These are phyloP conservation scores for Kuschelorhynchus macadamiae DNA, from an alignment of 2,888 invertebrate species.

Conservation along the genomic window DNA sequence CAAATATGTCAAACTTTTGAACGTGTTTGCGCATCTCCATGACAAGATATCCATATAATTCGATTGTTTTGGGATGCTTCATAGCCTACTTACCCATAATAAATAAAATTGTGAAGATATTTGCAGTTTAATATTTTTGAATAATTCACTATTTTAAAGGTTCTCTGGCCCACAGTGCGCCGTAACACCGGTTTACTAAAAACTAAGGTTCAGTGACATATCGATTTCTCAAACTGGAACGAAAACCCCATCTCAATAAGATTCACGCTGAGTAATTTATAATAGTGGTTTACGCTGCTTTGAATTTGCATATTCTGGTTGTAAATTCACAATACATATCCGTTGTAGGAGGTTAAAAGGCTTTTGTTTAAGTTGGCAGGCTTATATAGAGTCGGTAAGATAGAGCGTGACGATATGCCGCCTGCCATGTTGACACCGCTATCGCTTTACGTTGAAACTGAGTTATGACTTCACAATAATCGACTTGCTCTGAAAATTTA, in stretches of 20 bases:
- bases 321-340: conserved; percentile 41
- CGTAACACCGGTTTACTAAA: too few species aligned
- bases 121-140: too few species aligned
- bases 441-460: conserved; percentile 28
- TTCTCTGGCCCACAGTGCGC: too few species aligned
- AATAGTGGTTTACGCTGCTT: conserved; percentile 22
- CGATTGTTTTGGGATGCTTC: too few species aligned
- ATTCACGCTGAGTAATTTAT: conserved; percentile 28
- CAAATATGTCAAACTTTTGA: too few species aligned
- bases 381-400: conserved; percentile 56
- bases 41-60: too few species aligned
- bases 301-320: conserved; percentile 41
- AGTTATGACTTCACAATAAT: conserved; percentile 28
- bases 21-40: too few species aligned
- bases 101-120: too few species aligned
- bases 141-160: too few species aligned
- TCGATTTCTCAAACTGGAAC: conserved; percentile 18
- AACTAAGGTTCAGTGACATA: conserved; percentile 16
- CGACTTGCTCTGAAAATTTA: too few species aligned
- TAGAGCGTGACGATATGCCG: conserved; percentile 55
- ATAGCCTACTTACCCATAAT: too few species aligned
- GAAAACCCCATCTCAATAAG: conserved; percentile 18
- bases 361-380: conserved; percentile 52
- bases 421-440: conserved; percentile 27
- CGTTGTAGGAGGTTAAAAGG: conserved; percentile 27